Percentiles rank a stretch among this genome's conserved stretches.
Conservation (phyloP, 1,140 invertebrate species). For the Dinothrombium tinctorium region DNA sequence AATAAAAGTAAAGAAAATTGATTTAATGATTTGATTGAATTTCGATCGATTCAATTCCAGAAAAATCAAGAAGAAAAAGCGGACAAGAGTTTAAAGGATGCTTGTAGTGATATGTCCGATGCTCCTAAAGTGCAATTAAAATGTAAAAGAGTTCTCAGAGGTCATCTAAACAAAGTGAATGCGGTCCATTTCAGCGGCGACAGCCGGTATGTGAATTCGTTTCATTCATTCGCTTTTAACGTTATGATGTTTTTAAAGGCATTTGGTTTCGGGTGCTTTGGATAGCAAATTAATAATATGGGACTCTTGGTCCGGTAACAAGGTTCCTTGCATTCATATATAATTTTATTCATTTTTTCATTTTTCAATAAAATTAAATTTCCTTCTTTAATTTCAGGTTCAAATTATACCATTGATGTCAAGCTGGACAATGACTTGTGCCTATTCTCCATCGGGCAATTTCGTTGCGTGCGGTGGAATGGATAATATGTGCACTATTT, state of each 20-base stretch:
- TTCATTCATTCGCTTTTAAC: no score
- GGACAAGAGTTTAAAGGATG: not conserved
- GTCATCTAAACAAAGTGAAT: slow-evolving; percentile 95
- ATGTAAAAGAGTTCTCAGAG: slow-evolving; percentile 19
- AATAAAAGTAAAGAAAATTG: not conserved
- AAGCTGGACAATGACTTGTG: slow-evolving; percentile 98
- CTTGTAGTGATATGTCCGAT: not conserved
- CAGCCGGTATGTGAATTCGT: slow-evolving; percentile 38
- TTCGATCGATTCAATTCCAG: not conserved
- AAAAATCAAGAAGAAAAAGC: not conserved
- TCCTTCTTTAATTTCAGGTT: not conserved
- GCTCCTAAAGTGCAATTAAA: not conserved
- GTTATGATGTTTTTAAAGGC: no score
- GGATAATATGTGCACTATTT: slow-evolving; percentile 97
- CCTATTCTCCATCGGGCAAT: slow-evolving; percentile 84
- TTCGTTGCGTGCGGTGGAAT: slow-evolving; percentile 93
- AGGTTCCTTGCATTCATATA: slow-evolving; percentile 32
- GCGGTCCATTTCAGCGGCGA: slow-evolving; percentile 98
- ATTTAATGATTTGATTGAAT: not conserved
- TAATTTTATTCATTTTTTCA: not conserved
- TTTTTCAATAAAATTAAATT: not conserved
- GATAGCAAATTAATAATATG: slow-evolving; percentile 95
- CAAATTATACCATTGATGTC: slow-evolving; percentile 90
- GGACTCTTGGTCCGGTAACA: slow-evolving; percentile 96
- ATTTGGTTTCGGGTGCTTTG: slow-evolving; percentile 73